phyloP scores from a whole-genome alignment of 1,140 invertebrate species.

The Hermetia illucens region DNA sequence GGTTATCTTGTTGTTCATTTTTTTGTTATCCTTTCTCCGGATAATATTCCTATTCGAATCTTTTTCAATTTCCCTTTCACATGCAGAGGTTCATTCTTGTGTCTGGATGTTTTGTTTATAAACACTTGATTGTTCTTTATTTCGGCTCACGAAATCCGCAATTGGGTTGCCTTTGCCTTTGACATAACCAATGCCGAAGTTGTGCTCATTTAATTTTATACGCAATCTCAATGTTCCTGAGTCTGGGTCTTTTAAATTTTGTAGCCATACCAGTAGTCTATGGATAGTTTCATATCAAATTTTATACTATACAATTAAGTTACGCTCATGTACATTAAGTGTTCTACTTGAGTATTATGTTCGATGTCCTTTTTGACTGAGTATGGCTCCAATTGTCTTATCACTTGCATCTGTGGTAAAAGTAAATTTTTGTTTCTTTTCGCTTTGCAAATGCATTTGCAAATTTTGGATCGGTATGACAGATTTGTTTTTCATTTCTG shows the following conservation, averaged over 20 bases:
- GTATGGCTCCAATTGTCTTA: conserved; percentile 9
- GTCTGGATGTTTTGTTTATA: too few relatives aligned
- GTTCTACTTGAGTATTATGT: conserved; percentile 26
- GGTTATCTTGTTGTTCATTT: too few relatives aligned
- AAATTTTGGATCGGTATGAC: too few relatives aligned
- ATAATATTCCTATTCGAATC: too few relatives aligned
- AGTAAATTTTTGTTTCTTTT: conserved; percentile 8
- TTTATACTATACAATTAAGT: too few relatives aligned
- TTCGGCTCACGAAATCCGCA: too few relatives aligned
- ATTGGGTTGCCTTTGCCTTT: conserved; percentile 1
- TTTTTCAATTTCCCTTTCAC: too few relatives aligned
- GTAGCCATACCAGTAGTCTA: conserved; percentile 30
- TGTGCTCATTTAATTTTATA: conserved; percentile 25
- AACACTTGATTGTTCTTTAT: too few relatives aligned
- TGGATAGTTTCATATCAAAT: conserved; percentile 29
- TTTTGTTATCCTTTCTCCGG: too few relatives aligned
- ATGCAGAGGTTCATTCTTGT: too few relatives aligned
- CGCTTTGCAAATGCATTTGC: too few relatives aligned
- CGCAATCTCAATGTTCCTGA: conserved; percentile 33
- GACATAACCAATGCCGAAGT: conserved; percentile 19
- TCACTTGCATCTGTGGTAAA: conserved; percentile 11
- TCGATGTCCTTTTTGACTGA: conserved; percentile 13
- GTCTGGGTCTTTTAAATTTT: conserved; percentile 28
- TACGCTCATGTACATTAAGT: conserved; percentile 25
- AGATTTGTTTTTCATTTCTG: too few relatives aligned